These are phyloP conservation scores for Amphimedon queenslandica DNA, from an alignment of 37 sponge, comb jelly and placozoan species.

Conservation along the genomic window DNA sequence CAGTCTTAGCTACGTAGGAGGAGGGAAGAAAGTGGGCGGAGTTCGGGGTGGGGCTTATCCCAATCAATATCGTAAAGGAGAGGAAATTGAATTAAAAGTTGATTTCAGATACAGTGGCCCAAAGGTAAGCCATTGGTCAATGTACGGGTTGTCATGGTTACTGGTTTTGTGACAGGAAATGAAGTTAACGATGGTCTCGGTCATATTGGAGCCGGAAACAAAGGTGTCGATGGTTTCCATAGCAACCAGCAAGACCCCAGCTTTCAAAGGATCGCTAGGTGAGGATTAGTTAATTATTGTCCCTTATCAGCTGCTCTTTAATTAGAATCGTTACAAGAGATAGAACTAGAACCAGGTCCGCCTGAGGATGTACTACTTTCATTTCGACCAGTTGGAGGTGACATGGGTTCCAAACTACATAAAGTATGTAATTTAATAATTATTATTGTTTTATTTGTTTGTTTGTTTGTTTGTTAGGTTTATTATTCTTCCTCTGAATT, in stretches of 20 bases:
- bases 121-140: constrained; percentile 30
- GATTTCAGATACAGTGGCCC: constrained; percentile 27
- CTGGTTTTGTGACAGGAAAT: too few species aligned
- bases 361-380: neutral
- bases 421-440: too few species aligned
- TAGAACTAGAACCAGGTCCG: neutral
- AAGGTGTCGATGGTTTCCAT: neutral
- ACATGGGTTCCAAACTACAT: constrained; percentile 6
- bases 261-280: neutral
- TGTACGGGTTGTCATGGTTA: too few species aligned
- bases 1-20: neutral
- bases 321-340: neutral
- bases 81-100: constrained; percentile 6
- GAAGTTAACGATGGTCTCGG: neutral
- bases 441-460: too few species aligned
- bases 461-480: too few species aligned
- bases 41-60: too few species aligned
- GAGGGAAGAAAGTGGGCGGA: neutral
- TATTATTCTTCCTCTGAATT: too few species aligned
- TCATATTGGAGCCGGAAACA: neutral
- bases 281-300: neutral
- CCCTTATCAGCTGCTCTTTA: neutral
- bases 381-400: constrained; percentile 4
- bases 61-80: constrained; percentile 2
- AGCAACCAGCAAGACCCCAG: neutral